Percentiles rank a stretch among this genome's conserved stretches.
These are phyloP conservation scores for Hyles euphorbiae DNA, from an alignment of 1,140 invertebrate species.

Conservation along the genomic window DNA sequence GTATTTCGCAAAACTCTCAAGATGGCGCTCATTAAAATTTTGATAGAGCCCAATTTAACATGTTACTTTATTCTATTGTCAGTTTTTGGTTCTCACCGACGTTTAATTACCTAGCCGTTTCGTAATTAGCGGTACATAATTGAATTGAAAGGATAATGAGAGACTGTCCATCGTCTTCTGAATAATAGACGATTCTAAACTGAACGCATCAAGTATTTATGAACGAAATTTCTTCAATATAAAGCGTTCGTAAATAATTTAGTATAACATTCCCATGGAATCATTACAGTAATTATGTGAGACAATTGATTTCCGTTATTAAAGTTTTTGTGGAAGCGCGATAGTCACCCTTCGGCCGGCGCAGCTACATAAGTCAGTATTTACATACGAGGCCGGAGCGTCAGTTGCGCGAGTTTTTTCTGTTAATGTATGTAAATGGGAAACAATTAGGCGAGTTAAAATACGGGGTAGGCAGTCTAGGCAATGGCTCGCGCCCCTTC, in stretches of 20 bases:
- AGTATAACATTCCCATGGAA: constrained; percentile 27
- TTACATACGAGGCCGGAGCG: constrained; percentile 60
- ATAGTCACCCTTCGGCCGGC: constrained; percentile 41
- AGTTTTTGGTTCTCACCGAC: constrained; percentile 63
- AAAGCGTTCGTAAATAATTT: constrained; percentile 14
- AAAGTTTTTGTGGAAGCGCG: constrained; percentile 41
- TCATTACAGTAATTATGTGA: constrained; percentile 35
- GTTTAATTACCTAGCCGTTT: constrained; percentile 64
- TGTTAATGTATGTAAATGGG: constrained; percentile 74
- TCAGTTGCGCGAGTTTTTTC: constrained; percentile 64
- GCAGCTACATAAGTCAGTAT: constrained; percentile 52
- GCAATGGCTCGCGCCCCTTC: constrained; percentile 62
- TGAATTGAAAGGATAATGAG: constrained; percentile 59
- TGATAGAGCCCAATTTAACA: constrained; percentile 30
- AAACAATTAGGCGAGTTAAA: constrained; percentile 74
- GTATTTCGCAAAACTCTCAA: no score
- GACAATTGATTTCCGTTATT: constrained; percentile 66
- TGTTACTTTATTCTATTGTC: constrained; percentile 50
- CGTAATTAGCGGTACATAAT: constrained; percentile 56
- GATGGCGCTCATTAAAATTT: constrained; percentile 4
- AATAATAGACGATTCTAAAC: constrained; percentile 53
- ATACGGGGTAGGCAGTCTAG: constrained; percentile 70
- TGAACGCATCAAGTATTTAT: constrained; percentile 31
- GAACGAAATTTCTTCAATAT: constrained; percentile 28
- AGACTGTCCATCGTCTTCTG: constrained; percentile 36